A percentile compares a stretch with the other conserved stretches of the same genome.
Evolutionary conservation across 2,888 invertebrate genomes (phyloP).

Genomic region (Acronicta alni): DNA sequence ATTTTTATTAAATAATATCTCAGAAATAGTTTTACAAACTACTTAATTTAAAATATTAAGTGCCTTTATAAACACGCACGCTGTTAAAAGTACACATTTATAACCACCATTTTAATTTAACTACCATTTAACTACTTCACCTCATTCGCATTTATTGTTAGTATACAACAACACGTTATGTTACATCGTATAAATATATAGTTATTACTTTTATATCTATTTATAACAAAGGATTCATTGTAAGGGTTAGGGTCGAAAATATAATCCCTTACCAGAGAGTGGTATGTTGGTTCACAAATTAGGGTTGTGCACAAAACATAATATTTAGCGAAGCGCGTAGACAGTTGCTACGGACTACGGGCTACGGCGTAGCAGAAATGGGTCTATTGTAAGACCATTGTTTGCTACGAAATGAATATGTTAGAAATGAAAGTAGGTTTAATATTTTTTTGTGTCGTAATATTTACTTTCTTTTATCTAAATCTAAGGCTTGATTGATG

Average conservation of each 20-base stretch:
- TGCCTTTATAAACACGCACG: not conserved
- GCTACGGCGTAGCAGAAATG: conserved; percentile 41
- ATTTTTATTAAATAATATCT: too few species aligned
- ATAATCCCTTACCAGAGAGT: conserved; percentile 22
- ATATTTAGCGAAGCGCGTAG: conserved; percentile 36
- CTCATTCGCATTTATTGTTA: not conserved
- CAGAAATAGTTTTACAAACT: too few species aligned
- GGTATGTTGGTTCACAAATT: conserved; percentile 26
- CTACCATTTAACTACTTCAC: not conserved
- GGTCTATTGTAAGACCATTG: conserved; percentile 7
- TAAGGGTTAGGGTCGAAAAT: conserved; percentile 7
- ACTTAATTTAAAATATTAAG: not conserved
- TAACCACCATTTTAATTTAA: not conserved
- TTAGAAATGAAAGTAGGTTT: not conserved
- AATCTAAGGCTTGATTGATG: too few species aligned
- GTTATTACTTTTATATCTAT: conserved; percentile 7
- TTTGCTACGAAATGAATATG: conserved; percentile 1
- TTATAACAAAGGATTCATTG: conserved; percentile 20
- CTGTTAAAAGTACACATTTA: not conserved
- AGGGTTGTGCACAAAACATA: conserved; percentile 24
- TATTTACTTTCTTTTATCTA: not conserved
- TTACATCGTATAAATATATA: not conserved
- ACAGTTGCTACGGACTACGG: conserved; percentile 46
- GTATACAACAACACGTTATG: too few species aligned
- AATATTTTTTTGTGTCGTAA: not conserved